These are phyloP conservation scores for Lepus europaeus DNA, from an alignment of 2,113 vertebrate genomes.

Conservation along the genomic window DNA sequence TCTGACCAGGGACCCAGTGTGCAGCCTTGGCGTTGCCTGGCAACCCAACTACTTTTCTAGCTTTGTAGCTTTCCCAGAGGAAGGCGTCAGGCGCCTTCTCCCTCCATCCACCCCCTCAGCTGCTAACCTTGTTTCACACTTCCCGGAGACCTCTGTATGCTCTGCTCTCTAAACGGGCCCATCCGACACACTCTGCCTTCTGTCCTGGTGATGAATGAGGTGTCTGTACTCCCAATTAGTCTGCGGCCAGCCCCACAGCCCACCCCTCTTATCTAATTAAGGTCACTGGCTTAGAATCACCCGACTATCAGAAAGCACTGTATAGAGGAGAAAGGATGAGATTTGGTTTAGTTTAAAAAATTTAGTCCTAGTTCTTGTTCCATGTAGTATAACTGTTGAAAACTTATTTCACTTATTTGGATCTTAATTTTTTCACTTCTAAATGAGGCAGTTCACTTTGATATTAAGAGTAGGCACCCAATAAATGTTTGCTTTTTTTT, in stretches of 20 bases:
- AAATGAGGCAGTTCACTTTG: not conserved
- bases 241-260: not conserved
- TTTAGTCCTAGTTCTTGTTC: not conserved
- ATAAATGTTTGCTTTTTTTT: not conserved
- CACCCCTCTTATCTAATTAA: not conserved
- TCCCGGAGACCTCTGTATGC: no score
- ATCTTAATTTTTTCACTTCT: not conserved
- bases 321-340: not conserved
- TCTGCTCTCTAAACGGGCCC: rapidly evolving
- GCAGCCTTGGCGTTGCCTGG: rapidly evolving
- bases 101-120: not conserved
- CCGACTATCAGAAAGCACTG: not conserved
- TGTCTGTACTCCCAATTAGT: not conserved
- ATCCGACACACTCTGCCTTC: not conserved
- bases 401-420: not conserved
- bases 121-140: not conserved
- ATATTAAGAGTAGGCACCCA: not conserved
- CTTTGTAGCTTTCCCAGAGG: not conserved
- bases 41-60: not conserved
- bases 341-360: not conserved
- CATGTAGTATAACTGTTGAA: not conserved
- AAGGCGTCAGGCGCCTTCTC: not conserved
- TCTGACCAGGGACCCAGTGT: not conserved
- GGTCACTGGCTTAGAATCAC: not conserved
- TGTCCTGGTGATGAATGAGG: not conserved